A percentile compares a stretch with the other conserved stretches of the same genome.
These are phyloP conservation scores for Orbicella faveolata DNA, from an alignment of 64 coral and sea anemone genomes.

Conservation along the genomic window DNA sequence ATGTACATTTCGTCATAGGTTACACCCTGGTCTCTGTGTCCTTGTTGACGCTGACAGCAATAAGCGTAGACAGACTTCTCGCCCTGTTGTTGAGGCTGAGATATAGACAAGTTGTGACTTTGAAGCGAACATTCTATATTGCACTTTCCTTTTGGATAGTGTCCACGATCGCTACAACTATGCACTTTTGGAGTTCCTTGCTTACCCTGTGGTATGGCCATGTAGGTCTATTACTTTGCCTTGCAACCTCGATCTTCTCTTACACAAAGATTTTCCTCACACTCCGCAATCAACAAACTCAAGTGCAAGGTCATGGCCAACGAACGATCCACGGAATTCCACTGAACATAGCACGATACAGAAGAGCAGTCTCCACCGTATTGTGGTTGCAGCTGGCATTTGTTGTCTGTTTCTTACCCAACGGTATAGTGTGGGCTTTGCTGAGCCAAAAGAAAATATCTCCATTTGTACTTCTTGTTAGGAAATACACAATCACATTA, in stretches of 20 bases:
- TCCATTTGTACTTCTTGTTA: background rate
- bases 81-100: background rate
- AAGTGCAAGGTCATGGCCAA: background rate
- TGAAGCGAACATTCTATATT: background rate
- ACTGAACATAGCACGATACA: background rate
- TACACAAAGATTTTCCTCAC: background rate
- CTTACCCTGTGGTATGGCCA: background rate
- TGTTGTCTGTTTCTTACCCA: background rate
- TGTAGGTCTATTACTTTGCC: background rate
- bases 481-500: background rate
- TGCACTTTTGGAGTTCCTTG: background rate
- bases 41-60: background rate
- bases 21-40: background rate
- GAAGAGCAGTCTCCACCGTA: background rate
- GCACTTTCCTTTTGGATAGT: background rate
- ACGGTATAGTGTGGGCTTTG: background rate
- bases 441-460: background rate
- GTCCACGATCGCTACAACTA: background rate
- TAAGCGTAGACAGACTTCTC: background rate
- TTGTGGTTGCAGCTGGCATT: constrained; percentile 1
- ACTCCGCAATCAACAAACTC: background rate
- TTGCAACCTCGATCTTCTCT: background rate
- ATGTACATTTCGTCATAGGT: background rate
- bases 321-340: background rate
- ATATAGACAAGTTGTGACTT: background rate